Base-by-base conservation (phyloP, 2,888 invertebrate species). In the Aleiodes alternator region DNA sequence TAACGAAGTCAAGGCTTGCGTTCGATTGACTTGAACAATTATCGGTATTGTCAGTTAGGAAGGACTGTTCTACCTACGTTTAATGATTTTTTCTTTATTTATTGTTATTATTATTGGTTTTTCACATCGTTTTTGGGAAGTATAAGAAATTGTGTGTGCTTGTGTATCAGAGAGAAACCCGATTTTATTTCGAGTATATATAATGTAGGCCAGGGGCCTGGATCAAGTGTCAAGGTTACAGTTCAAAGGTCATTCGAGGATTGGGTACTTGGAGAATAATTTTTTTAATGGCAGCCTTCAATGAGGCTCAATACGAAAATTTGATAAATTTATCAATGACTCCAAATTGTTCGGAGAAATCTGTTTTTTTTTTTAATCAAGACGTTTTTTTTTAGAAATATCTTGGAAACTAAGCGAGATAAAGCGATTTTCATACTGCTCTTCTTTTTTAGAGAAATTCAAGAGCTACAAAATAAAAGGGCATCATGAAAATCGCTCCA, bases 1-100 rank as follows among this genome's bases (percentile, higher is more conserved):
- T 87, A 88, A 89, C 79, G 85, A 84, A 89, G 88, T 87, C 88
- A 88, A 88, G 88, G 87, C 59, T 79, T 57, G 43, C 73, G 14
- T 66, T 66, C 68, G 76, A 77, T 76, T 76, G 73, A 75, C 73
- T 12, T 43, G 48, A 61, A 70, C 69, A 78, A 73, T 76, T 78
- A 76, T 79, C 76, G 73, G 72, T 31, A 51, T 68, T 43, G 43
- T 43, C 43, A 43, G 31, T 68, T 31, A 14, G 51, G 51, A 51
- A 68, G 51, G 51, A 68, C 68, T 68, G 11, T 51, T 68, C 51
- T 16, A 16, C 53, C 68, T 51, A 50, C 68, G 69, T 69, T 51
- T 73, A 69, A 75, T 76, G 72, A 64, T 64, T 64, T 48, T 48
- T 34, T 34, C 5, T 34, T 34, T 34, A 23, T 23, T 23, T 23